A percentile compares a stretch with the other conserved stretches of the same genome.
phyloP scores from a whole-genome alignment of 2,797 vertebrate genomes.

The Macropodus opercularis region DNA sequence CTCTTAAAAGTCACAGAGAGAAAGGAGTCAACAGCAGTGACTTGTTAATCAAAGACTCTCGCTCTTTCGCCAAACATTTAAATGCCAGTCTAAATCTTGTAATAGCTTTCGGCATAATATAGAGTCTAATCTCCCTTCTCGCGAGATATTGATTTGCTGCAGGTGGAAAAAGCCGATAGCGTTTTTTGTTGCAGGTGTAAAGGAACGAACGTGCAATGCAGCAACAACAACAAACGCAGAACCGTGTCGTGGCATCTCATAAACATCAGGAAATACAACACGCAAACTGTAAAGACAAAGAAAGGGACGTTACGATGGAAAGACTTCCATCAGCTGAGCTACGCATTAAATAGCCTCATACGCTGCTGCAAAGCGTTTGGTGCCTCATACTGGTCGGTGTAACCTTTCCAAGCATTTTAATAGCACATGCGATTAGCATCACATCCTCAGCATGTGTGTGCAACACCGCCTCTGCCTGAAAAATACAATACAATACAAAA shows the following conservation, averaged over 20 bases:
- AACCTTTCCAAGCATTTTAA: constrained; percentile 13
- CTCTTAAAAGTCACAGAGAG: constrained; percentile 27
- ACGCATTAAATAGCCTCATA: not conserved
- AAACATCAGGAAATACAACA: not conserved
- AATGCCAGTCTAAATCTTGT: constrained; percentile 50
- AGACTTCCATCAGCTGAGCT: not conserved
- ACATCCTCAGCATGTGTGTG: constrained; percentile 14
- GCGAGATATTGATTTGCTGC: constrained; percentile 53
- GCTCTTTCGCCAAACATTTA: constrained; percentile 21
- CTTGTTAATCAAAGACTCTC: constrained; percentile 45
- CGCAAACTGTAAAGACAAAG: not conserved
- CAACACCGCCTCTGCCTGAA: not conserved
- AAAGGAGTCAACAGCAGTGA: constrained; percentile 33
- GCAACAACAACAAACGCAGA: constrained; percentile 16
- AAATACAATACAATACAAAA: constrained; percentile 8
- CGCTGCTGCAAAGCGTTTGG: constrained; percentile 1
- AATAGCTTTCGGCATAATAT: constrained; percentile 29
- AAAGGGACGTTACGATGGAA: too few species aligned
- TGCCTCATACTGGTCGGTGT: not conserved
- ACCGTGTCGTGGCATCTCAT: not conserved
- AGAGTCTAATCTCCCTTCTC: constrained; percentile 37
- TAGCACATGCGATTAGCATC: not conserved
- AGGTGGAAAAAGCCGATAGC: constrained; percentile 38
- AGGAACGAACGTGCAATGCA: constrained; percentile 29
- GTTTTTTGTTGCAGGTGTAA: constrained; percentile 30